A percentile compares a stretch with the other conserved stretches of the same genome.
Evolutionary conservation across 2,797 vertebrate species (phyloP).

Genomic region (Margarornis squamiger): DNA sequence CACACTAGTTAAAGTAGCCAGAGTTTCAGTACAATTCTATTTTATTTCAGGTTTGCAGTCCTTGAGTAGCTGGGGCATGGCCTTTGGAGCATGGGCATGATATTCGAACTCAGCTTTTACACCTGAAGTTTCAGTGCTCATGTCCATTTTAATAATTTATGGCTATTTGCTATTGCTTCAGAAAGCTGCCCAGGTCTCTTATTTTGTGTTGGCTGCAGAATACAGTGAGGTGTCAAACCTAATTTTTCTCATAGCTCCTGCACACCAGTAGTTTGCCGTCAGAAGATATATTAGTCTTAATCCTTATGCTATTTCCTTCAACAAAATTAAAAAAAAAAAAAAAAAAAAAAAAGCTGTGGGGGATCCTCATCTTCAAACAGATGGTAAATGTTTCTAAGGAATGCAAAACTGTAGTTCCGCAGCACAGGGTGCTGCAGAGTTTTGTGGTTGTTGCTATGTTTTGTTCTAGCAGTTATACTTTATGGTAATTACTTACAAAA

Average conservation of each 20-base stretch:
- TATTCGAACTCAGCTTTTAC: neutral
- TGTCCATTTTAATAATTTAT: neutral
- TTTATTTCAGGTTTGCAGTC: neutral
- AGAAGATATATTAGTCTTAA: neutral
- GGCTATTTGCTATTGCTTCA: neutral
- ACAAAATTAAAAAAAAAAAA: neutral
- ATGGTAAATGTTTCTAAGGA: neutral
- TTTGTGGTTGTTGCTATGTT: neutral
- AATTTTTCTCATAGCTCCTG: neutral
- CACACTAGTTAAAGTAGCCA: neutral
- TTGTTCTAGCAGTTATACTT: neutral
- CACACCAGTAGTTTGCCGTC: neutral
- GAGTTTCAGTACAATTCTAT: neutral
- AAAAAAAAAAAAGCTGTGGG: neutral
- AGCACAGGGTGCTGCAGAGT: neutral
- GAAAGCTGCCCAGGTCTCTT: neutral
- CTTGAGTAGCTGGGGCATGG: neutral
- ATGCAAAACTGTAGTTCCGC: neutral
- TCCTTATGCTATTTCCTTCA: neutral
- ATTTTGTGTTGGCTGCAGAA: neutral
- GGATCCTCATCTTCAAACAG: neutral
- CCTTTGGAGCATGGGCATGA: neutral
- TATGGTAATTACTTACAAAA: neutral
- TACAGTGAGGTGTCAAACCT: neutral
- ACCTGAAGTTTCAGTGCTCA: neutral